A percentile compares a stretch with the other conserved stretches of the same genome.
Evolutionary conservation across 2,113 vertebrate species (phyloP).

Genomic region (Monopterus albus): DNA sequence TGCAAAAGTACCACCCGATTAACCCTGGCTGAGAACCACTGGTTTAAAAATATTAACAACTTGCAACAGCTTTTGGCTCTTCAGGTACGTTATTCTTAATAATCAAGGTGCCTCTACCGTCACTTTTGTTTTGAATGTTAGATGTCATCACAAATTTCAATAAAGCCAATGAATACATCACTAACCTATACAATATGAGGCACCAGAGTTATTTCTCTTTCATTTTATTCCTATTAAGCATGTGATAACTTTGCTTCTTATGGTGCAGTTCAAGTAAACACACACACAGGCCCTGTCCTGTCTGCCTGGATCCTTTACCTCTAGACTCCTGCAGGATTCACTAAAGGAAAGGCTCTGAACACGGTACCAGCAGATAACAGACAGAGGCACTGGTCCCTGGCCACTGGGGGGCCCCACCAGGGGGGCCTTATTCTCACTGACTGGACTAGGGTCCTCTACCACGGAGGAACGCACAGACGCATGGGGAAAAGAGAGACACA

Average conservation of each 20-base stretch:
- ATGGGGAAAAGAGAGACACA: constrained; percentile 60
- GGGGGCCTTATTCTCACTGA: constrained; percentile 85
- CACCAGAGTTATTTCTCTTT: neutral
- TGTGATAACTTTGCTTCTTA: neutral
- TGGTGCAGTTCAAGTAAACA: constrained; percentile 4
- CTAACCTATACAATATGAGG: neutral
- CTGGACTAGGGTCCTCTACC: constrained; percentile 88
- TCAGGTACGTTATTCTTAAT: neutral
- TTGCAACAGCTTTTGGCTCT: neutral
- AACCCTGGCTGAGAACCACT: neutral
- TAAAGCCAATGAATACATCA: neutral
- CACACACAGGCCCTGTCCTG: constrained; percentile 59
- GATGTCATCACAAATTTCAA: neutral
- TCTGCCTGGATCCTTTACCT: constrained; percentile 86
- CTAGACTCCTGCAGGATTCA: constrained; percentile 88
- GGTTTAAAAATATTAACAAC: neutral
- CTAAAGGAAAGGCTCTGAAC: constrained; percentile 89
- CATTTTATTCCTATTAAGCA: neutral
- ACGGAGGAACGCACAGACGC: constrained; percentile 74
- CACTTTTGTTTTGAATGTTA: neutral
- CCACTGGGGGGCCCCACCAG: constrained; percentile 84
- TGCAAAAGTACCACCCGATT: neutral
- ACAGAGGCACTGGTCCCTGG: constrained; percentile 86
- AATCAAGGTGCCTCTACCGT: neutral
- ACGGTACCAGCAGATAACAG: constrained; percentile 88